Conservation (phyloP, 2,797 vertebrate species). For the Centropyge bicolor region DNA sequence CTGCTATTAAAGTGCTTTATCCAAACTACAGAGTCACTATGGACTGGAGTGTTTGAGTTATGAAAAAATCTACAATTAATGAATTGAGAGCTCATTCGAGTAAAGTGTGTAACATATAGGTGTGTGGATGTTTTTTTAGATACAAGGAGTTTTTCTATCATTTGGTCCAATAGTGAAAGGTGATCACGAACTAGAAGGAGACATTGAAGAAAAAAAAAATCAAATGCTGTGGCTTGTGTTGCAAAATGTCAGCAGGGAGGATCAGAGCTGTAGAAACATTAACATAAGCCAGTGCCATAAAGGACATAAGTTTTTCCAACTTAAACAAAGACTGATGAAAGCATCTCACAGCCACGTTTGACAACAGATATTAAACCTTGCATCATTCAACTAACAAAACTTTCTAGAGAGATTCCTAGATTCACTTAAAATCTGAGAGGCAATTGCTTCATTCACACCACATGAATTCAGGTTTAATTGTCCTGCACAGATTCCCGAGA, state of each 20-base stretch:
- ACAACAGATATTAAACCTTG: too few species aligned
- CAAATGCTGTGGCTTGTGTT: background rate
- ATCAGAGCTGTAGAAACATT: conserved; percentile 44
- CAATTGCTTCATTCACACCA: background rate
- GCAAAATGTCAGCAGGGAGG: background rate
- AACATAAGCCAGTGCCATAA: background rate
- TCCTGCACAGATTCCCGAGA: too few species aligned
- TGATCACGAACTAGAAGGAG: background rate
- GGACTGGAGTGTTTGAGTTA: conserved; percentile 44
- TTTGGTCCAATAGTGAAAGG: background rate
- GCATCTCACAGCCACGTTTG: background rate
- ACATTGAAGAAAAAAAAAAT: background rate
- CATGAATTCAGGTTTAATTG: background rate
- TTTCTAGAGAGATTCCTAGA: background rate
- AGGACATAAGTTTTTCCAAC: background rate
- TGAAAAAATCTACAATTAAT: background rate
- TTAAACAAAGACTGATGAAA: background rate
- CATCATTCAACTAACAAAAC: background rate
- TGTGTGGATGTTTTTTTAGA: background rate
- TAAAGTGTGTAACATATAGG: background rate
- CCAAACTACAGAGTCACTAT: conserved; percentile 48
- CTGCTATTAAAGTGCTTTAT: conserved; percentile 84
- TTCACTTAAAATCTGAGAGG: background rate
- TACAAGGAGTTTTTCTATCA: background rate
- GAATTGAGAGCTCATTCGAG: background rate